Base-by-base conservation (phyloP, 2,113 vertebrate genomes). In the Cinclus cinclus region DNA sequence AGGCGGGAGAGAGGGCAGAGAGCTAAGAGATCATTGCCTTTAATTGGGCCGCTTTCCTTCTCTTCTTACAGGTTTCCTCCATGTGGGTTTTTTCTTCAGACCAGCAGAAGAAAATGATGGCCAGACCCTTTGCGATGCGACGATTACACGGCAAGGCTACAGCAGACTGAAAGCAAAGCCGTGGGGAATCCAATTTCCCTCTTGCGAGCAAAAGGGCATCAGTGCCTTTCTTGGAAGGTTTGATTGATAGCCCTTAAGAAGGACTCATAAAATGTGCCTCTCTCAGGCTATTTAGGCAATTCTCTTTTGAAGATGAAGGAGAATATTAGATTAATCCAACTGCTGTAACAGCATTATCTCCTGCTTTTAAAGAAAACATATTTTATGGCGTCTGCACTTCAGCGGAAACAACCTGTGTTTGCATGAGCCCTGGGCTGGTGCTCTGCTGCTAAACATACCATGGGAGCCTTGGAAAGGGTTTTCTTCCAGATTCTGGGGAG, bases 281-380 rank as follows among this genome's bases (percentile, higher is more conserved):
- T 96, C 91, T 88, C 83, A 90, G 90, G 88, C 79, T 88, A 86
- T 90, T 96, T 95, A 96, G 80, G 85, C 89, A 96, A 95, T 96
- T 95, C 92, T 67, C 90, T 89, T 90, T 78, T 75, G 85, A 90
- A 83, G 85, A 96, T 70, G 83, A 89, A 90, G 92, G 80, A 81
- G 88, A 90, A 93, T 95, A 95, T 93, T 93, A 90, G 92, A 97
- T 96, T 95, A 93, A 93, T 60, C 87, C 83, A 95, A 93, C 73
- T 90, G 94, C 92, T 95, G 24, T 83, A 94, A 93, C 62, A 49
- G 63, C 75, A 70, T 97, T 92, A 95, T 88, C 76, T 88, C 64
- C 86, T 71, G 85, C 88, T 90, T 94, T 86, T 75, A 92, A 94
- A 95, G 83, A 67, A 93, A 95, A 77, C 8, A 7, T 89, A 10